Evolutionary conservation across 2,113 vertebrate species (phyloP), one percentile per base, ranked within the genome.

Genomic region (Ptilorrhoa leucosticta): DNA sequence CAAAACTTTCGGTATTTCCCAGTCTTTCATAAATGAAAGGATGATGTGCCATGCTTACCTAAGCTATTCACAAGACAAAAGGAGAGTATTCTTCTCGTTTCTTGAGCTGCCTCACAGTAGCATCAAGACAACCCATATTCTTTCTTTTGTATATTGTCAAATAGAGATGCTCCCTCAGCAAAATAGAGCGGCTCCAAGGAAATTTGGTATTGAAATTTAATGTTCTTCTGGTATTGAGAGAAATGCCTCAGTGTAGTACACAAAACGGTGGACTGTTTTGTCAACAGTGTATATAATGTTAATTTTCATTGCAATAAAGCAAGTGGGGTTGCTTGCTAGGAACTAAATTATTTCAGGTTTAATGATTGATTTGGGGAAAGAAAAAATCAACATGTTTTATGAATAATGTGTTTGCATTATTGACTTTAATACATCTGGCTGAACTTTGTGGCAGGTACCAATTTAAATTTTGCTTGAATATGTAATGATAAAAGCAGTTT

Each of bases 391-490:
- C 4, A 78, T 9, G 9, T 66, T 97, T 97, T 96, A 88, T 87
- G 87, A 97, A 92, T 88, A 97, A 95, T 89, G 30, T 83, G 76
- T 95, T 95, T 93, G 44, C 69, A 79, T 93, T 97, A 97, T 96
- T 93, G 82, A 96, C 75, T 97, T 97, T 89, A 94, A 94, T 94
- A 94, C 64, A 94, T 93, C 87, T 90, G 60, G 68, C 33, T 88
- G 93, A 97, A 97, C 75, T 97, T 96, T 76, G 73, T 97, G 93
- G 84, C 71, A 96, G 92, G 82, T 87, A 95, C 15, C 82, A 96
- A 96, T 96, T 91, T 95, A 94, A 91, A 94, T 95, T 97, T 94
- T 97, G 68, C 76, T 95, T 86, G 83, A 91, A 87, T 86, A 95
- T 83, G 60, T 91, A 92, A 89, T 65, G 72, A 86, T 60, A 91